phyloP scores from a whole-genome alignment of 1,140 invertebrate genomes.

The Cotesia typhae region DNA sequence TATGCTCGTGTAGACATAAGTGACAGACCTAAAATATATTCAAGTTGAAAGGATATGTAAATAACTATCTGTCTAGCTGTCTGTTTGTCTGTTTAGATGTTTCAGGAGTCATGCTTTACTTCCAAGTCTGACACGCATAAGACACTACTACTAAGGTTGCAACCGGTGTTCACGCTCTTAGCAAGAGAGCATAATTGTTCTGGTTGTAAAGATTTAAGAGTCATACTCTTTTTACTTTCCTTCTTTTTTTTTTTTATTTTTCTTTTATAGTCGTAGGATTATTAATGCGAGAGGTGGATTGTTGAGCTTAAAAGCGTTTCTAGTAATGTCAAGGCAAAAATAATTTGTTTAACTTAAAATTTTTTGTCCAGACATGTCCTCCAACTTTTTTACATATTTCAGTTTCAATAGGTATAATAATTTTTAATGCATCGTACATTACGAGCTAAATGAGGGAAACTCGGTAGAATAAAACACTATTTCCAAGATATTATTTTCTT shows the following conservation, averaged over 20 bases:
- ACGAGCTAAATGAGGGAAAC: too few relatives aligned
- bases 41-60: not conserved
- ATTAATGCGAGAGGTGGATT: conserved; percentile 16
- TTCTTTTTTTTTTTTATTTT: not conserved
- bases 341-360: conserved; percentile 4
- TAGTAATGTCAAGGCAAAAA: conserved; percentile 9
- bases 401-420: too few relatives aligned
- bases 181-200: conserved; percentile 5
- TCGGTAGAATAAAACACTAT: too few relatives aligned
- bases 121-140: conserved; percentile 3
- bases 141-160: not conserved
- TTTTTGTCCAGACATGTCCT: too few relatives aligned
- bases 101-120: conserved; percentile 1
- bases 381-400: not conserved
- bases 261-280: not conserved
- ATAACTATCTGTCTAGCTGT: not conserved
- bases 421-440: too few relatives aligned
- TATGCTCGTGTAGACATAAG: not conserved
- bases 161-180: not conserved
- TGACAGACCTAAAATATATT: not conserved
- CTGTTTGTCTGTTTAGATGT: not conserved
- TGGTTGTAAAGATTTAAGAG: conserved; percentile 10
- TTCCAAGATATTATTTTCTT: too few relatives aligned
- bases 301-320: conserved; percentile 16
- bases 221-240: not conserved